Evolutionary conservation across 2,888 invertebrate species (phyloP).

Genomic region (Pedicia rivosa): DNA sequence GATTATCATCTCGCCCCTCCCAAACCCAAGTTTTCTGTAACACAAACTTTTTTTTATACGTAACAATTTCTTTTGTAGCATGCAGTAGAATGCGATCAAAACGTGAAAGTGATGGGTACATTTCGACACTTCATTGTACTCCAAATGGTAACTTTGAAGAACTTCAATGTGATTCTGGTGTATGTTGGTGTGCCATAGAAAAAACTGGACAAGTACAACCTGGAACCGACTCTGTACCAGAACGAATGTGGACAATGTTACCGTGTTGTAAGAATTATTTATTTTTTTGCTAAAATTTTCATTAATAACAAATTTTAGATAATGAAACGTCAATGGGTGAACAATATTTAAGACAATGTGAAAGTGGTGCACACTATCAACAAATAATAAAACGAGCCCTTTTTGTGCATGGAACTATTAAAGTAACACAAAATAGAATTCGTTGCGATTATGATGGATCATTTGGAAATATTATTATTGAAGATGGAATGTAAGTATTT

Average conservation of each 20-base stretch:
- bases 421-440: conserved; percentile 34
- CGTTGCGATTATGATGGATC: conserved; percentile 51
- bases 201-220: conserved; percentile 39
- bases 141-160: conserved; percentile 47
- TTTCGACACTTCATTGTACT: conserved; percentile 44
- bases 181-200: conserved; percentile 52
- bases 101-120: conserved; percentile 28
- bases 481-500: conserved; percentile 36
- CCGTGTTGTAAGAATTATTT: conserved; percentile 43
- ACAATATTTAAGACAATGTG: conserved; percentile 47
- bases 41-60: too few relatives aligned
- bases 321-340: conserved; percentile 29
- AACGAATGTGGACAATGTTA: conserved; percentile 38
- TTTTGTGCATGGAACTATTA: conserved; percentile 39
- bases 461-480: conserved; percentile 39
- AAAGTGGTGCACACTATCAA: conserved; percentile 42
- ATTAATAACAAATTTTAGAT: background rate
- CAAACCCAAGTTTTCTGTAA: too few relatives aligned
- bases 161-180: conserved; percentile 46
- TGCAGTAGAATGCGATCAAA: conserved; percentile 44
- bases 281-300: background rate
- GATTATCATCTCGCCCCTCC: too few relatives aligned
- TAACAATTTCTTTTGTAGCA: too few relatives aligned
- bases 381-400: conserved; percentile 36
- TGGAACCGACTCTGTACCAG: conserved; percentile 36